Conservation (phyloP, 1,140 invertebrate species). For the Sinonovacula constricta region DNA sequence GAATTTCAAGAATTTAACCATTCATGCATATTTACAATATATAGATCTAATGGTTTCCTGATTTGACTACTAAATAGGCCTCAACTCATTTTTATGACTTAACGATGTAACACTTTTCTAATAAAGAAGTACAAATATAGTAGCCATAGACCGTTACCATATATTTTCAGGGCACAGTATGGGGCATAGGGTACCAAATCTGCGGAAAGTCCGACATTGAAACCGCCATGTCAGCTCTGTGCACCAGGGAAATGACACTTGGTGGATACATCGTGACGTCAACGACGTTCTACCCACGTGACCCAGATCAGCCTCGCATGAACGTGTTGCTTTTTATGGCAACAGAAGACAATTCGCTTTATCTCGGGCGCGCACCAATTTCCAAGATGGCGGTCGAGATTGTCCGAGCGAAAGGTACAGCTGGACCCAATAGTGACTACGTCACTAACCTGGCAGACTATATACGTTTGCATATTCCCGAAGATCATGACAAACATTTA, state of each 20-base stretch:
- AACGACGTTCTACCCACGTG: constrained; percentile 84
- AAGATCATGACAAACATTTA: constrained; percentile 87
- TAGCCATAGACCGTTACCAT: too few relatives aligned
- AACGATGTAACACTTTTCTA: too few relatives aligned
- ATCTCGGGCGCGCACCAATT: constrained; percentile 86
- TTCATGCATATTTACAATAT: too few relatives aligned
- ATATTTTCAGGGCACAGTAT: constrained; percentile 86
- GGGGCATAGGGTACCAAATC: constrained; percentile 89
- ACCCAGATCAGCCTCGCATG: constrained; percentile 70
- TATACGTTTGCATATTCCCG: constrained; percentile 87
- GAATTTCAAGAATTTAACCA: too few relatives aligned
- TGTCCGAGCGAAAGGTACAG: constrained; percentile 79
- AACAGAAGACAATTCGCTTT: constrained; percentile 85
- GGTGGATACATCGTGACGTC: constrained; percentile 88
- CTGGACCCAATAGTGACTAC: constrained; percentile 87
- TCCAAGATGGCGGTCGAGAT: constrained; percentile 87
- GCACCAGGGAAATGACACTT: constrained; percentile 86
- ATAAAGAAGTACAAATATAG: too few relatives aligned
- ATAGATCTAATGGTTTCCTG: too few relatives aligned
- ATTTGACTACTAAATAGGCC: too few relatives aligned
- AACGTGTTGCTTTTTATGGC: constrained; percentile 87
- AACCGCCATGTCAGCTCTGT: constrained; percentile 86
- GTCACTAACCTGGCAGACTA: constrained; percentile 88
- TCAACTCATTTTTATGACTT: too few relatives aligned
- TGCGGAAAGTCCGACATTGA: constrained; percentile 77